These are phyloP conservation scores for Nezara viridula DNA, from an alignment of 2,888 invertebrate species.

Conservation along the genomic window DNA sequence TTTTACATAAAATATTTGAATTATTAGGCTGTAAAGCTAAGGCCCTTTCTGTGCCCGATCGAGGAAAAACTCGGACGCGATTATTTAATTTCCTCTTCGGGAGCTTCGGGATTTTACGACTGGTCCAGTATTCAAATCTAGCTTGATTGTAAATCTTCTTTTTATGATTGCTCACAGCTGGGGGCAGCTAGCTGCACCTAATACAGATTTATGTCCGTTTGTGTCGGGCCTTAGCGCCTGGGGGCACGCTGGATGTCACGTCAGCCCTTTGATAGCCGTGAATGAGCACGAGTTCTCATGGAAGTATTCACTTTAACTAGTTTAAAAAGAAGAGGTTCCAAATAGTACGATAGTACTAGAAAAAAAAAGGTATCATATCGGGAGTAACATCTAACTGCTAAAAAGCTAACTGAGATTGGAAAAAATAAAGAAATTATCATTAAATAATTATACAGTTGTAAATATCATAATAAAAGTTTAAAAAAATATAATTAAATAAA, in stretches of 20 bases:
- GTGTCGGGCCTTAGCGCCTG: not conserved
- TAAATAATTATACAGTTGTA: no score
- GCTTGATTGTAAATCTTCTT: slow-evolving; percentile 50
- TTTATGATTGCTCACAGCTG: slow-evolving; percentile 52
- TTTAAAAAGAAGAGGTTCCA: not conserved
- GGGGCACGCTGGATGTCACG: not conserved
- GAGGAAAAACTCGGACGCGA: slow-evolving; percentile 43
- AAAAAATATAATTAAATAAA: no score
- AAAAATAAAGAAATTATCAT: no score
- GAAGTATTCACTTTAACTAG: not conserved
- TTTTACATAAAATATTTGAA: slow-evolving; percentile 59
- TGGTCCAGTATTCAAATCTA: slow-evolving; percentile 59
- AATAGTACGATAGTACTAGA: not conserved
- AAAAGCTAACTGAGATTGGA: no score
- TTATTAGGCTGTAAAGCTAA: slow-evolving; percentile 46
- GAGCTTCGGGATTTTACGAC: slow-evolving; percentile 40
- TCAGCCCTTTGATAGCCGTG: not conserved
- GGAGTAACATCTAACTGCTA: no score
- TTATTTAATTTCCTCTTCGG: slow-evolving; percentile 55
- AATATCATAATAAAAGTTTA: no score
- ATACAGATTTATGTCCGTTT: slow-evolving; percentile 10
- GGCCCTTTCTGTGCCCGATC: not conserved
- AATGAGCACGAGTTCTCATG: not conserved
- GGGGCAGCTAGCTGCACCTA: slow-evolving; percentile 1
- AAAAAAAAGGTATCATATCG: no score